These are phyloP conservation scores for Horisme vitalbata DNA, from an alignment of 2,888 invertebrate species.

Conservation along the genomic window DNA sequence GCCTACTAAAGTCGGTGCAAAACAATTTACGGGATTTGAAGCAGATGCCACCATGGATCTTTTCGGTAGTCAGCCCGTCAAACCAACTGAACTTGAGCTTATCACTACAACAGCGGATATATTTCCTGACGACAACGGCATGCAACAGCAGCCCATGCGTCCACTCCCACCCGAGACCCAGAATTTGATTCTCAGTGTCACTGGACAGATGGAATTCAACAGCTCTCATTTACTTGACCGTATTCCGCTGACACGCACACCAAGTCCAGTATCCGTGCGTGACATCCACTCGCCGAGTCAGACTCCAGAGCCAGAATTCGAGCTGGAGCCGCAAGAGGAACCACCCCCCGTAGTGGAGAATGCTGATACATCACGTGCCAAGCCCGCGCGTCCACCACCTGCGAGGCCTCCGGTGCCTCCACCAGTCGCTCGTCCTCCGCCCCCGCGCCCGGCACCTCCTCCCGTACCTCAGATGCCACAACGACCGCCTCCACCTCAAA, in stretches of 20 bases:
- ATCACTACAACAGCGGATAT: conserved; percentile 55
- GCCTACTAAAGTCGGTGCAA: conserved; percentile 59
- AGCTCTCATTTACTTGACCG: conserved; percentile 92
- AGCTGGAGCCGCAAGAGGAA: conserved; percentile 37
- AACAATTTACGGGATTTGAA: conserved; percentile 53
- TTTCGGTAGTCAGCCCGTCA: conserved; percentile 50
- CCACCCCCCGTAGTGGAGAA: conserved; percentile 28
- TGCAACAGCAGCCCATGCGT: conserved; percentile 69
- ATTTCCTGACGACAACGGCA: conserved; percentile 42
- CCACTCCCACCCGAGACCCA: conserved; percentile 91
- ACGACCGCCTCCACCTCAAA: conserved; percentile 41
- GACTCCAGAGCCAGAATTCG: conserved; percentile 85
- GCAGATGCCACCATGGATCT: conserved; percentile 42
- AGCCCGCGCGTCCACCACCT: conserved; percentile 54
- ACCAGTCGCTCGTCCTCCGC: conserved; percentile 73
- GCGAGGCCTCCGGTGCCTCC: conserved; percentile 52
- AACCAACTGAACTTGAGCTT: conserved; percentile 70
- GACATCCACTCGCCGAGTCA: conserved; percentile 93
- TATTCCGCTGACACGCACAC: conserved; percentile 92
- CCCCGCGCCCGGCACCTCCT: conserved; percentile 74
- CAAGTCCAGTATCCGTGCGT: conserved; percentile 92
- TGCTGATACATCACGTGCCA: conserved; percentile 44
- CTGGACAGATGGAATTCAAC: conserved; percentile 94
- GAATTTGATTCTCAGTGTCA: conserved; percentile 92
- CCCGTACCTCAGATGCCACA: conserved; percentile 62